Conservation (phyloP, 2,888 invertebrate species). For the Pachliopta kotzebuea region DNA sequence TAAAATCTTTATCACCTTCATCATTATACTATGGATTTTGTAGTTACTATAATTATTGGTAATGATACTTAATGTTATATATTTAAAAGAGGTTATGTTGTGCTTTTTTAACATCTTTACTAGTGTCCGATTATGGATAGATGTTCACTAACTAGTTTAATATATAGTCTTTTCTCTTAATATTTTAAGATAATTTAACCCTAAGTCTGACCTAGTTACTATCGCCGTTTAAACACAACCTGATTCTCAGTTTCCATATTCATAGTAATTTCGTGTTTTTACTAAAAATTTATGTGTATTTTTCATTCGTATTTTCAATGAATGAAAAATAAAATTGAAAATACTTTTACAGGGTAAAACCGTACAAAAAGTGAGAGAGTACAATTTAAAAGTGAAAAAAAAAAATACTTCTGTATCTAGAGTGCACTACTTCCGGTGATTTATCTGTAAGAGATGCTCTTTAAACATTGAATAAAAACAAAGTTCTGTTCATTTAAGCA, state of each 20-base stretch:
- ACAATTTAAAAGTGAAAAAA: conserved; percentile 20
- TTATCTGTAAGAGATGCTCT: conserved; percentile 19
- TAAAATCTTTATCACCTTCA: too few relatives aligned
- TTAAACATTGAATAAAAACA: conserved; percentile 3
- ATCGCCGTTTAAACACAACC: too few relatives aligned
- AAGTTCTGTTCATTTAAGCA: not conserved
- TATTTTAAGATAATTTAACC: too few relatives aligned
- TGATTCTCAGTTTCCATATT: not conserved
- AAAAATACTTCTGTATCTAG: not conserved
- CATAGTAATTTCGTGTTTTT: not conserved
- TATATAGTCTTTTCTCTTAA: too few relatives aligned
- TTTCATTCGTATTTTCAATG: conserved; percentile 1
- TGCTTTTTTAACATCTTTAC: too few relatives aligned
- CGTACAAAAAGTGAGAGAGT: conserved; percentile 5
- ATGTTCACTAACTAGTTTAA: too few relatives aligned
- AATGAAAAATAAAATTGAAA: conserved; percentile 23
- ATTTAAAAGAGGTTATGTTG: too few relatives aligned
- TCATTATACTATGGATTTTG: too few relatives aligned
- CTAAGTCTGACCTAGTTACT: too few relatives aligned
- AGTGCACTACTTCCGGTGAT: conserved; percentile 13
- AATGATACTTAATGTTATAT: too few relatives aligned
- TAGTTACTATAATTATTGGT: too few relatives aligned
- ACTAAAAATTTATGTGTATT: not conserved
- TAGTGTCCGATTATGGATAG: too few relatives aligned
- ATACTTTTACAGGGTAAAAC: conserved; percentile 7